Evolutionary conservation across 53 echinoderm and acorn worm genomes (phyloP).

Genomic region (Mesocentrotus franciscanus): DNA sequence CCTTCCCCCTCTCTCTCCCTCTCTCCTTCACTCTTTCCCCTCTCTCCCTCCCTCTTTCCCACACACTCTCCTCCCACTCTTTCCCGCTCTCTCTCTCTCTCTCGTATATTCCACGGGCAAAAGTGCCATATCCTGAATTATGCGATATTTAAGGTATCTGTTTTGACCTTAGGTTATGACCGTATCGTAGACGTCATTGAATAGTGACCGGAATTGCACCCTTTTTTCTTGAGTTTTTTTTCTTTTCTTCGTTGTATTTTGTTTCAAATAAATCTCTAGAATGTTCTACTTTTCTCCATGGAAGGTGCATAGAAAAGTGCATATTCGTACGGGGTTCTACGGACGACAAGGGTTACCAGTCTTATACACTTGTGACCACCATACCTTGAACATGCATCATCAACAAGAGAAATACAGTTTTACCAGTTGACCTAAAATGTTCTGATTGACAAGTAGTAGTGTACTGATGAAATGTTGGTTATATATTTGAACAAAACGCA

Average conservation of each 20-base stretch:
- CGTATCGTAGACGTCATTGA: not conserved
- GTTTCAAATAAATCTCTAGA: not conserved
- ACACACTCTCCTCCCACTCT: not conserved
- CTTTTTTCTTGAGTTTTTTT: not conserved
- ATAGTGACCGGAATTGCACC: not conserved
- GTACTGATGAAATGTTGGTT: too few relatives aligned
- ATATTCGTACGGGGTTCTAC: not conserved
- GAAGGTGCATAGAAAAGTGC: not conserved
- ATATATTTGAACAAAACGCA: too few relatives aligned
- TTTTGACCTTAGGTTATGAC: not conserved
- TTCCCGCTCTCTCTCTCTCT: not conserved
- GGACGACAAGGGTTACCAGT: not conserved
- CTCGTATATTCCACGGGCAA: not conserved
- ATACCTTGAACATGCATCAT: not conserved
- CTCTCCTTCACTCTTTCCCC: not conserved
- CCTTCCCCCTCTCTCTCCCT: not conserved
- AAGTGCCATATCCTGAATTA: too few relatives aligned
- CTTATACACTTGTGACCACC: not conserved
- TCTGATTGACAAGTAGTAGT: too few relatives aligned
- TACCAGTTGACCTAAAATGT: not conserved
- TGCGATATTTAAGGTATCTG: not conserved
- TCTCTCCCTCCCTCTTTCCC: not conserved
- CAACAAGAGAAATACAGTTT: not conserved
- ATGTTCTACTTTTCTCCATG: not conserved
- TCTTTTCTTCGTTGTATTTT: too few relatives aligned